Evolutionary conservation across 2,113 vertebrate genomes (phyloP), one percentile per base, ranked within the genome.

Genomic region (Gambusia affinis): DNA sequence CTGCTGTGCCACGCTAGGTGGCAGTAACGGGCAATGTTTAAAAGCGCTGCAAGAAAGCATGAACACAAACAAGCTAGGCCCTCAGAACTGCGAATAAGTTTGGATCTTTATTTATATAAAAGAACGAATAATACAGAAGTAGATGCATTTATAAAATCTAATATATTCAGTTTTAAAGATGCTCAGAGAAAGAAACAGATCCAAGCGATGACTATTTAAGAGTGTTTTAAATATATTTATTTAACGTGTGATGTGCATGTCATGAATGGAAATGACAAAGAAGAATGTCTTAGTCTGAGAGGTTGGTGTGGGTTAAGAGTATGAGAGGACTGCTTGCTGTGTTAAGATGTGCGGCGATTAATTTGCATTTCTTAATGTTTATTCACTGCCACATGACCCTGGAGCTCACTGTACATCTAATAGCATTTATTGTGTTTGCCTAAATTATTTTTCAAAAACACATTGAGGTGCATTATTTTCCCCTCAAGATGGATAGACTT

Each of bases 1-100:
- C 91, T 87, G 83, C 90, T 91, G 60, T 86, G 84, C 72, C 86
- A 92, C 93, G 88, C 86, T 94, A 95, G 94, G 93, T 94, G 95
- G 93, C 90, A 90, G 88, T 91, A 90, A 91, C 71, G 78, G 33
- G 86, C 90, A 91, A 90, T 54, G 81, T 83, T 89, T 65, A 73
- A 47, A 79, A 78, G 57, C 78, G 77, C 76, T 72, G 71, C 83
- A 82, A 76, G 78, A 67, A 67, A 71, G 89, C 91, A 92, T 91
- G 91, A 78, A 88, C 51, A 83, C 76, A 37, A 78, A 76, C 67
- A 76, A 61, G 57, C 71, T 54, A 64, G 61, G 72, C 74, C 60
- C 72, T 77, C 65, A 74, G 75, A 87, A 62, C 11, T 81, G 72
- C 86, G 87, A 72, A 84, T 80, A 24, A 75, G 60, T 78, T 80